Conservation (phyloP, 2,888 invertebrate species). For the Patella pellucida region DNA sequence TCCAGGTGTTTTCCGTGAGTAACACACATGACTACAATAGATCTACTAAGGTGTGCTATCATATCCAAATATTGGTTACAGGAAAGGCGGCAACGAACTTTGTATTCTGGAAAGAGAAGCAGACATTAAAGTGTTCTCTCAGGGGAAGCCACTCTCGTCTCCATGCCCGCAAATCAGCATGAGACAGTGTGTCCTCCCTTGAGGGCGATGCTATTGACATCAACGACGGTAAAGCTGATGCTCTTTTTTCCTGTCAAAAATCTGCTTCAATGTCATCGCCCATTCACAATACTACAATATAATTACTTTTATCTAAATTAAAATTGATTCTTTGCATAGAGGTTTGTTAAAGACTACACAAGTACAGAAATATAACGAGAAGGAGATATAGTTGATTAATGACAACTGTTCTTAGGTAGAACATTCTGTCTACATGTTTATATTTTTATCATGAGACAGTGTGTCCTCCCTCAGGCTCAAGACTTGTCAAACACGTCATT, state of each 20-base stretch:
- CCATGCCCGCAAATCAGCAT: constrained; percentile 39
- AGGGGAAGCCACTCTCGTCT: constrained; percentile 47
- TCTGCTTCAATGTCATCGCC: too few relatives aligned
- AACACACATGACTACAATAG: too few relatives aligned
- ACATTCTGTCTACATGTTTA: constrained; percentile 42
- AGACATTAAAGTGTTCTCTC: constrained; percentile 21
- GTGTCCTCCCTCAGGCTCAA: constrained; percentile 50
- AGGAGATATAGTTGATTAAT: neutral
- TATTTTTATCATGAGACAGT: constrained; percentile 45
- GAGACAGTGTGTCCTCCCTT: constrained; percentile 58
- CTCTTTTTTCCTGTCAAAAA: too few relatives aligned
- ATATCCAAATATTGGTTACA: too few relatives aligned
- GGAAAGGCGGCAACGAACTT: too few relatives aligned
- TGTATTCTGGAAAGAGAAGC: neutral
- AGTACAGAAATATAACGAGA: neutral
- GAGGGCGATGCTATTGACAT: constrained; percentile 25
- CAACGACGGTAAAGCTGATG: too few relatives aligned
- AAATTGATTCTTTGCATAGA: too few relatives aligned
- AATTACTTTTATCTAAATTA: too few relatives aligned
- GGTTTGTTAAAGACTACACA: too few relatives aligned
- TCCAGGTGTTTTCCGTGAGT: too few relatives aligned
- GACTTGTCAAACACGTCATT: neutral
- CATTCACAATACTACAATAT: too few relatives aligned
- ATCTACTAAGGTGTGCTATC: too few relatives aligned
- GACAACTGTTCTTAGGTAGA: constrained; percentile 48